Percentiles rank a stretch among this genome's conserved stretches.
Conservation (phyloP, 2,797 vertebrate species). For the Euphonia xanthogaster region DNA sequence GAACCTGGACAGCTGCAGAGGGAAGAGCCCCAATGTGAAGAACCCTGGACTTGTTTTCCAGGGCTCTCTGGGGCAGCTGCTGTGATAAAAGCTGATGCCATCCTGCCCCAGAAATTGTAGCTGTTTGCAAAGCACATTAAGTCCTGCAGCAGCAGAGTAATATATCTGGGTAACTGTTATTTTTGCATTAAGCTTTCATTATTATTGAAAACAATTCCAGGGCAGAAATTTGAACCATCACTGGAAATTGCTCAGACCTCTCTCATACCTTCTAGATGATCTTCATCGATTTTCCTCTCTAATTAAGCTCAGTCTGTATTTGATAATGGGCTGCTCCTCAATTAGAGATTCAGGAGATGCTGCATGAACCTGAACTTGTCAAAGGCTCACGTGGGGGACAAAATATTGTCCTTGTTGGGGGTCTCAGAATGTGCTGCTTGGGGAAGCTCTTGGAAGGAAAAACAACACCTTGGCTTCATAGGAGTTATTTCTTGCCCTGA, state of each 20-base stretch:
- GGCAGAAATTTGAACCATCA: constrained; percentile 25
- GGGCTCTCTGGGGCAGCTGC: neutral
- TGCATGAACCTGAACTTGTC: neutral
- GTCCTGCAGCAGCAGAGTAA: neutral
- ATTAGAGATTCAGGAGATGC: neutral
- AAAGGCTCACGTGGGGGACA: fast-evolving
- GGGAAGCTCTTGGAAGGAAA: neutral
- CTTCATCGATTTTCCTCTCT: constrained; percentile 21
- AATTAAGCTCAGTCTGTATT: constrained; percentile 19
- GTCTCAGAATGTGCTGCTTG: fast-evolving
- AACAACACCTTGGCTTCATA: neutral
- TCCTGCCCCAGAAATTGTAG: neutral
- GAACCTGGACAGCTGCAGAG: neutral
- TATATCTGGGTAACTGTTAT: neutral
- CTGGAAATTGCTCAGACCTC: constrained; percentile 4
- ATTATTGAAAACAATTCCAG: constrained; percentile 9
- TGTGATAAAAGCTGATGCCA: neutral
- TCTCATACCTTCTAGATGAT: neutral
- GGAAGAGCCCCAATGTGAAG: neutral
- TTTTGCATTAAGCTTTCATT: constrained; percentile 21
- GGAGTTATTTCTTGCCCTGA: neutral
- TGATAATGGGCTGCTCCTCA: neutral
- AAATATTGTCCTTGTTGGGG: neutral
- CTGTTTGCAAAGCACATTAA: neutral
- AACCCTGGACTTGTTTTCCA: neutral